Evolutionary conservation across 1,140 invertebrate species (phyloP), one percentile per base, ranked within the genome.

Genomic region (Nylanderia fulva): DNA sequence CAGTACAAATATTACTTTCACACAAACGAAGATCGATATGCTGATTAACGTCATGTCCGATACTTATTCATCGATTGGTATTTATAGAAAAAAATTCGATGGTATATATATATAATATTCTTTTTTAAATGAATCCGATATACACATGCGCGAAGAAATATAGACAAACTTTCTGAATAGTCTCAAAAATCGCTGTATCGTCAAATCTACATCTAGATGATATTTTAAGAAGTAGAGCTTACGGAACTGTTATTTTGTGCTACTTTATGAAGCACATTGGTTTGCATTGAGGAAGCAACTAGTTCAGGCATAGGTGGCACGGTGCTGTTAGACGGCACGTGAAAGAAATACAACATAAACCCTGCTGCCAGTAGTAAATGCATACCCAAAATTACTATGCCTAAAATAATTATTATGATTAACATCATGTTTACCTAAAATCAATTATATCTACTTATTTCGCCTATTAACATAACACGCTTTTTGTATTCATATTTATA

Each of bases 341-440:
- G 95, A 88, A 97, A 97, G 89, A 97, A 97, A 83, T 96, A 97
- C 33, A 98, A 94, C 97, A 98, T 97, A 93, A 99, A 99, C 36
- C 98, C 98, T 82, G 96, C 95, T 39, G 98, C 98, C 11, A 99
- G 93, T 5, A 98, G 91, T 52, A 98, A 96, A 92, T 99, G 98
- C 85, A 98, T 96, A 21, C 96, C 94, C 39, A 98, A 91, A 54
- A 98, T 96, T 36, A 96, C n/a, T n/a, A n/a, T n/a, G n/a, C n/a
- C n/a, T n/a, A n/a, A n/a, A n/a, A n/a, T n/a, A n/a, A n/a, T n/a
- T n/a, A n/a, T n/a, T n/a, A n/a, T n/a, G n/a, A n/a, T n/a, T n/a
- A n/a, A n/a, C n/a, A n/a, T n/a, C n/a, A n/a, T n/a, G n/a, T 91
- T 94, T 96, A 3, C 96, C 94, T 94, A 91, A 91, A 80, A 85